Percentiles rank a stretch among this genome's conserved stretches.
phyloP scores from a whole-genome alignment of 2,888 invertebrate species.

The Alcis repandata region DNA sequence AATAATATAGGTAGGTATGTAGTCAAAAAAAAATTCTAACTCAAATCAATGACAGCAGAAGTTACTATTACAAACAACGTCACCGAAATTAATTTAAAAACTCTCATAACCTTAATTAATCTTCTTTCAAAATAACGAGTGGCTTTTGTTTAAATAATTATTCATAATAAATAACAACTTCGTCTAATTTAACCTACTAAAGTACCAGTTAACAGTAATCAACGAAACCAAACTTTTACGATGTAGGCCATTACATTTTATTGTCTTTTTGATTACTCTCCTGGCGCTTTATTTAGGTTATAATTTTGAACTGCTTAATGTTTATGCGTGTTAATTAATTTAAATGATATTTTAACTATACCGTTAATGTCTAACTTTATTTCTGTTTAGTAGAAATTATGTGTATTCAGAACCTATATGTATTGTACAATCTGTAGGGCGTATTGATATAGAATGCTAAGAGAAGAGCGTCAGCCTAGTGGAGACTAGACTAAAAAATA shows the following conservation, averaged over 20 bases:
- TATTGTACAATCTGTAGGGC: neutral
- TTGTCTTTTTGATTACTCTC: constrained; percentile 38
- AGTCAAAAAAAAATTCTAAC: no score
- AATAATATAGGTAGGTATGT: no score
- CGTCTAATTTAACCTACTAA: constrained; percentile 20
- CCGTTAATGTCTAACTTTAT: constrained; percentile 16
- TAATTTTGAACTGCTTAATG: constrained; percentile 34
- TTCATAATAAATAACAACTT: constrained; percentile 21
- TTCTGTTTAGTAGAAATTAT: neutral
- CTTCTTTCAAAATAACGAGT: constrained; percentile 1
- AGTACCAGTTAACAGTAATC: constrained; percentile 29
- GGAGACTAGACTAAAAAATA: no score
- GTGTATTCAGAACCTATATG: neutral
- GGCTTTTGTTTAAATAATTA: constrained; percentile 11
- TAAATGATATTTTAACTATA: constrained; percentile 23
- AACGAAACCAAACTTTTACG: constrained; percentile 37
- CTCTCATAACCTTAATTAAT: neutral
- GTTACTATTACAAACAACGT: no score
- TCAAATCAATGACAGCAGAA: no score
- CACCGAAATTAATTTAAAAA: neutral
- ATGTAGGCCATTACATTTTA: constrained; percentile 46
- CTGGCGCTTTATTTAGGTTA: constrained; percentile 38
- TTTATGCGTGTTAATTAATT: constrained; percentile 25
- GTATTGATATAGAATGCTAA: neutral
- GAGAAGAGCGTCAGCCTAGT: no score